Conservation (phyloP, 2,797 vertebrate genomes). For the Sebastes melanostomus region DNA sequence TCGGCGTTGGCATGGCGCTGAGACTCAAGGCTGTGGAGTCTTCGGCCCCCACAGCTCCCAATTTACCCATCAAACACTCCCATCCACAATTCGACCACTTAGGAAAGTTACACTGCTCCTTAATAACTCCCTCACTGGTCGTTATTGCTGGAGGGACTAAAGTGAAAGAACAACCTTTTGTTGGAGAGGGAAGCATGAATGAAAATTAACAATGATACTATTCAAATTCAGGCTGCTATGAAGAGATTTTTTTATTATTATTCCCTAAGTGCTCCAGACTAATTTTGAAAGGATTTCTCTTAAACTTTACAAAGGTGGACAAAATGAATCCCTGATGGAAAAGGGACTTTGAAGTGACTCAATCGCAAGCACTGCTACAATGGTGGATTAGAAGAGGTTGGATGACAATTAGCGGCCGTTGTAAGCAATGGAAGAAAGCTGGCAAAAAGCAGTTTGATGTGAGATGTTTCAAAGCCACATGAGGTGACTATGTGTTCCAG, state of each 20-base stretch:
- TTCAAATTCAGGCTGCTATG: slow-evolving; percentile 1
- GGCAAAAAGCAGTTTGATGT: neutral
- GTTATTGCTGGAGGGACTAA: slow-evolving; percentile 21
- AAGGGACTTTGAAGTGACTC: slow-evolving; percentile 1
- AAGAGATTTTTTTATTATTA: neutral
- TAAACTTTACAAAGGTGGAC: neutral
- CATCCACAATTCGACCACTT: slow-evolving; percentile 48
- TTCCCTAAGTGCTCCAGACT: neutral
- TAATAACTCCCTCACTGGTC: slow-evolving; percentile 52
- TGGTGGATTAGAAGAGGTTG: neutral
- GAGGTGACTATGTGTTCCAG: neutral
- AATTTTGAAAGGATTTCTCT: neutral
- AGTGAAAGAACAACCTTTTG: slow-evolving; percentile 32
- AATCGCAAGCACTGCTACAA: neutral
- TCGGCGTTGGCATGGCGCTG: slow-evolving; percentile 56
- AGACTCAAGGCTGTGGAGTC: slow-evolving; percentile 63
- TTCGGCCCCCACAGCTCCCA: slow-evolving; percentile 59
- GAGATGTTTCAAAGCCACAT: neutral
- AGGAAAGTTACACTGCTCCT: slow-evolving; percentile 52
- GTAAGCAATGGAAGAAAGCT: neutral
- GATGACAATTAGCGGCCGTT: slow-evolving; percentile 17
- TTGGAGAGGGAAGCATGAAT: slow-evolving; percentile 16
- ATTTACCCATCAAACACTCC: slow-evolving; percentile 72
- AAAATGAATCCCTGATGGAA: neutral
- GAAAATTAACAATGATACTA: slow-evolving; percentile 9